Base-by-base conservation (phyloP, 1,140 invertebrate genomes). In the Hypsibius dujardini region DNA sequence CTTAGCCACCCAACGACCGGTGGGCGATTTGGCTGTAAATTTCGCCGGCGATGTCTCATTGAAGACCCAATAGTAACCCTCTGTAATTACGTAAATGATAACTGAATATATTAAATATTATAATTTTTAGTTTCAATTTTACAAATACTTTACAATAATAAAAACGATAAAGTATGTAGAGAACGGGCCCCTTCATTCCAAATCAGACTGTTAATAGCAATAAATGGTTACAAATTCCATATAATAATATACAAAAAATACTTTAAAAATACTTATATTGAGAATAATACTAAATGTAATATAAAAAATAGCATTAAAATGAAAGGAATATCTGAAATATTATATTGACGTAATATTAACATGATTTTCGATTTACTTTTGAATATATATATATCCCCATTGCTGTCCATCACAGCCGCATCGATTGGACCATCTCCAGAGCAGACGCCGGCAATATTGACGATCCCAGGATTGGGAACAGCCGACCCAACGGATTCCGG, bases 281-380 rank as follows among this genome's bases (percentile, higher is more conserved):
- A 28, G 28, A 28, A 28, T 28, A 28, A 28, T 28, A 28, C 28
- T 28, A 28, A 28, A 28, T 28, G 28, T 28, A 28, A 28, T 28
- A 28, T 28, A 28, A 28, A 28, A 28, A 28, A 28, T 28, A 28
- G 28, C 28, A 28, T 28, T 28, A 28, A 28, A 28, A 28, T 28
- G 28, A 28, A 28, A 28, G 28, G 28, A 28, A 28, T 28, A 28
- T 28, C 28, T 28, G 28, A 28, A 28, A 28, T 28, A 28, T 28
- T 28, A 28, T 28, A 28, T 28, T 28, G 28, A 28, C 28, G 28
- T 28, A 28, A 28, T 28, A 28, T 28, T 28, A 28, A 28, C 28
- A n/a, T 56, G n/a, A 56, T 12, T 56, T 56, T 56, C n/a, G 50
- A n/a, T 56, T 7, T 67, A 67, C 62, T 67, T 67, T 67, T 67